Conservation (phyloP, 2,888 invertebrate genomes). For the Dasypolia templi region DNA sequence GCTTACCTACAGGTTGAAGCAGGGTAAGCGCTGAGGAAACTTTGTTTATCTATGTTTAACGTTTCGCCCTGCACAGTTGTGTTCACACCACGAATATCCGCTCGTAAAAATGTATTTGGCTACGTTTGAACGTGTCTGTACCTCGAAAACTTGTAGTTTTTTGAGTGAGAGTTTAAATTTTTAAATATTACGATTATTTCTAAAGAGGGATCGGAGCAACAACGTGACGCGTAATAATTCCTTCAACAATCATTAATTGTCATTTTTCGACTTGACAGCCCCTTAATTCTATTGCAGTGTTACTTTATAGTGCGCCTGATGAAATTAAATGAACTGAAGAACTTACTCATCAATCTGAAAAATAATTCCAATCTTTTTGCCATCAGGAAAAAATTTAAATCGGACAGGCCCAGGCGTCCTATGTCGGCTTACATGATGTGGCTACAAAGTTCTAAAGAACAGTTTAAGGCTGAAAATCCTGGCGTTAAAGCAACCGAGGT, state of each 20-base stretch:
- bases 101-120: neutral
- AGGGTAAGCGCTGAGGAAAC: neutral
- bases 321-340: conserved; percentile 4
- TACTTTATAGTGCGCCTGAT: conserved; percentile 13
- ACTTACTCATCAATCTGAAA: neutral
- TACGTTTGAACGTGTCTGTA: neutral
- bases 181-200: neutral
- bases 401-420: conserved; percentile 97
- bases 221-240: neutral
- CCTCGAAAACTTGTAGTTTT: neutral
- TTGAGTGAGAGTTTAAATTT: neutral
- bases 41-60: neutral
- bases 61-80: neutral
- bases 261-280: neutral
- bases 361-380: conserved; percentile 51
- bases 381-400: conserved; percentile 91
- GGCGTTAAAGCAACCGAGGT: conserved; percentile 97
- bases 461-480: conserved; percentile 97
- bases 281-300: neutral
- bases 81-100: neutral
- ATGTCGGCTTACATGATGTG: conserved; percentile 98
- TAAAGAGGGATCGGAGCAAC: neutral
- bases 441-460: conserved; percentile 96
- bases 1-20: neutral
- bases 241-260: neutral